Evolutionary conservation across 1,140 invertebrate species (phyloP).

Genomic region (Neodiprion pinetum): DNA sequence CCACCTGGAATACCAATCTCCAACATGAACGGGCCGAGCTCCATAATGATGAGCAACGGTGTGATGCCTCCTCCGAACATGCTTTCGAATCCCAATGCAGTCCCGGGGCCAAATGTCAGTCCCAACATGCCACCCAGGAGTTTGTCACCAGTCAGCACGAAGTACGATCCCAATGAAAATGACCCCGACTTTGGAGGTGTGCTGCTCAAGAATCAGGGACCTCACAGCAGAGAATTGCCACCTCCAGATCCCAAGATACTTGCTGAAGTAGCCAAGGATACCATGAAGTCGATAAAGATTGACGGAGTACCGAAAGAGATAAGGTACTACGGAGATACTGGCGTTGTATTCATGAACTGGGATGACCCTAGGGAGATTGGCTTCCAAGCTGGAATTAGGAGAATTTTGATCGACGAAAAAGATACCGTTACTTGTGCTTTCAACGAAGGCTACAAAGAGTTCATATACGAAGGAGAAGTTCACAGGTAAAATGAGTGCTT

Average conservation of each 20-base stretch:
- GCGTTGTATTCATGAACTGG: conserved; percentile 82
- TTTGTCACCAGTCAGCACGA: conserved; percentile 28
- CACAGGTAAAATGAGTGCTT: conserved; percentile 60
- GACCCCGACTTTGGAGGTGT: conserved; percentile 31
- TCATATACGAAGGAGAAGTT: conserved; percentile 72
- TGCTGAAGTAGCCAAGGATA: conserved; percentile 70
- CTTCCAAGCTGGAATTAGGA: conserved; percentile 75
- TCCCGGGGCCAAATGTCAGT: conserved; percentile 22
- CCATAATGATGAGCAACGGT: conserved; percentile 45
- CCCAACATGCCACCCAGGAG: conserved; percentile 29
- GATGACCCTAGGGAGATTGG: conserved; percentile 86
- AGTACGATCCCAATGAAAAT: conserved; percentile 35
- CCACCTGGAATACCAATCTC: conserved; percentile 26
- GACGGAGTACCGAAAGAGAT: conserved; percentile 84
- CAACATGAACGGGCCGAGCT: conserved; percentile 35
- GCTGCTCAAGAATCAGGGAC: conserved; percentile 22
- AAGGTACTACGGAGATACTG: conserved; percentile 84
- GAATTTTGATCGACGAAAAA: conserved; percentile 75
- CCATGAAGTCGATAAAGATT: conserved; percentile 82
- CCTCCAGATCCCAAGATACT: conserved; percentile 65
- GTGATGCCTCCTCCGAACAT: conserved; percentile 34
- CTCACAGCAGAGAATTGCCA: conserved; percentile 57
- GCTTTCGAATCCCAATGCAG: conserved; percentile 31
- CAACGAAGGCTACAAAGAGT: conserved; percentile 76
- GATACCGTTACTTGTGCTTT: conserved; percentile 73